These are phyloP conservation scores for Cercopithecus mitis DNA, from an alignment of 2,797 vertebrate genomes.

Conservation along the genomic window DNA sequence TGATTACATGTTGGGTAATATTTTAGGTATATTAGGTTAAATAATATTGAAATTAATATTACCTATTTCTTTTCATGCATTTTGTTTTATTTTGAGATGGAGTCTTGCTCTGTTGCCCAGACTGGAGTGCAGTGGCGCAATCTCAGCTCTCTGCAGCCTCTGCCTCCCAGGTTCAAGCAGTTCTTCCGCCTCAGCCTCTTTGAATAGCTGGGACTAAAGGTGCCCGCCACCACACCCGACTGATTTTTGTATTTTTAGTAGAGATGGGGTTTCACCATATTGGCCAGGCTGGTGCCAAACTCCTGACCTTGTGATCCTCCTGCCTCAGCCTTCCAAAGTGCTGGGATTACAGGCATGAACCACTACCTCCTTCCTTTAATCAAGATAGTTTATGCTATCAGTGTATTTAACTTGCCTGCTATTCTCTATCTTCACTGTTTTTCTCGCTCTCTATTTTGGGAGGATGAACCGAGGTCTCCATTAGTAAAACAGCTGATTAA, in stretches of 20 bases:
- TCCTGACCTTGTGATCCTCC: neutral
- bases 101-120: neutral
- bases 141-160: neutral
- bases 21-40: neutral
- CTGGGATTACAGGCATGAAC: neutral
- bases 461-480: neutral
- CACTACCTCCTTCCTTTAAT: neutral
- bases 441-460: slow-evolving; percentile 10
- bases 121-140: too few relatives aligned
- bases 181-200: neutral
- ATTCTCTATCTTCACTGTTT: neutral
- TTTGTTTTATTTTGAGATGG: neutral
- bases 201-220: neutral
- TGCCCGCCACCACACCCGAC: accelerated
- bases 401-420: slow-evolving; percentile 4
- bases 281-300: neutral
- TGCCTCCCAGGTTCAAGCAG: neutral
- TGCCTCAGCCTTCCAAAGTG: neutral
- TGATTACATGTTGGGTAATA: neutral
- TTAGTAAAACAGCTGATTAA: neutral
- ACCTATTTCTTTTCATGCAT: neutral
- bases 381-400: neutral
- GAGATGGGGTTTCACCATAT: neutral
- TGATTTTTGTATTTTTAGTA: neutral
- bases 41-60: neutral